These are phyloP conservation scores for Leiothrix lutea DNA, from an alignment of 2,113 vertebrate genomes.

Conservation along the genomic window DNA sequence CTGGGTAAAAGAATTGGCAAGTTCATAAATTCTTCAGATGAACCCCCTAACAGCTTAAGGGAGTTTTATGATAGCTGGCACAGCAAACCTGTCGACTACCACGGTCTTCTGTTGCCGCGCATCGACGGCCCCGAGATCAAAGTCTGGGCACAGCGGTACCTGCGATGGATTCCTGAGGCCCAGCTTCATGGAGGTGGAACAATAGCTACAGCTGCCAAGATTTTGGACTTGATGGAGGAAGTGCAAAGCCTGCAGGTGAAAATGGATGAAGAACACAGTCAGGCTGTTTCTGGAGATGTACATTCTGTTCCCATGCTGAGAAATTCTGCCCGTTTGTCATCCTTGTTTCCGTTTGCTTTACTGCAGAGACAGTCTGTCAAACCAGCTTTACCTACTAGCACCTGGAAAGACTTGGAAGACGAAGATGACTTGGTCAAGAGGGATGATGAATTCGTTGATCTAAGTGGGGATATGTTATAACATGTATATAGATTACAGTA, in stretches of 20 bases:
- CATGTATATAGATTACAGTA: not conserved
- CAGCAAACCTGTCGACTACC: slow-evolving; percentile 78
- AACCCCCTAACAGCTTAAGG: slow-evolving; percentile 64
- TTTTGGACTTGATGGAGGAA: slow-evolving; percentile 80
- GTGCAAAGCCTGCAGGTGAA: slow-evolving; percentile 77
- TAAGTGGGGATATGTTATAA: slow-evolving; percentile 47
- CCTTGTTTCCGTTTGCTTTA: slow-evolving; percentile 83
- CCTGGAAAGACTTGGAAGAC: slow-evolving; percentile 78
- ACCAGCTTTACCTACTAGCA: slow-evolving; percentile 81
- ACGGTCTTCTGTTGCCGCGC: slow-evolving; percentile 81
- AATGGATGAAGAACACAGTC: slow-evolving; percentile 59
- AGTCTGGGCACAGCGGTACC: slow-evolving; percentile 86
- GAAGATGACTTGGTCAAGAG: slow-evolving; percentile 81
- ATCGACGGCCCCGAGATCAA: slow-evolving; percentile 80
- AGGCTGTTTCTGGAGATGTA: not conserved
- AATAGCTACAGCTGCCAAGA: slow-evolving; percentile 73
- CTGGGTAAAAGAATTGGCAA: slow-evolving; percentile 86
- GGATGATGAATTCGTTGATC: slow-evolving; percentile 81
- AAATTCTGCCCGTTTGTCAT: slow-evolving; percentile 77
- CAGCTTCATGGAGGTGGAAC: slow-evolving; percentile 82
- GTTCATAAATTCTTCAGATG: slow-evolving; percentile 82
- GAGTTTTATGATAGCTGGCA: slow-evolving; percentile 87
- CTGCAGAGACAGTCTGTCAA: slow-evolving; percentile 77
- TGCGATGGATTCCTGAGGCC: slow-evolving; percentile 88
- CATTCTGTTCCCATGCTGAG: slow-evolving; percentile 32